phyloP scores from a whole-genome alignment of 2,888 invertebrate species.

The Ophioninae sp. region DNA sequence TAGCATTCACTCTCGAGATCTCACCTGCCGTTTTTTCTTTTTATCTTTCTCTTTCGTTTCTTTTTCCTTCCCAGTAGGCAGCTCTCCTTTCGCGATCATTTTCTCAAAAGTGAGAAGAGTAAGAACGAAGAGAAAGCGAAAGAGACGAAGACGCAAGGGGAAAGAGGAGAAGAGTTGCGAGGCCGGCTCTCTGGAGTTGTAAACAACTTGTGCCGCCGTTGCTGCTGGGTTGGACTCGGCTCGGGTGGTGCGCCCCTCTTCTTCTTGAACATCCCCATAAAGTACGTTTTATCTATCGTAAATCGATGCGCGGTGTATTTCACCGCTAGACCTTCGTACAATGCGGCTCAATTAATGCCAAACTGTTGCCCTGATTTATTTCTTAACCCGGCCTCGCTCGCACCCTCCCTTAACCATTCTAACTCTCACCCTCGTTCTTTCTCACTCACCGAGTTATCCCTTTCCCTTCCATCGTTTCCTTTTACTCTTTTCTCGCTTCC shows the following conservation, averaged over 20 bases:
- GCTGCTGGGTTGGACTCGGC: constrained; percentile 37
- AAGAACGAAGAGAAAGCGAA: background rate
- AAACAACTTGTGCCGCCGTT: constrained; percentile 72
- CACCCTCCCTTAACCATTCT: constrained; percentile 9
- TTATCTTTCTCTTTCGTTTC: constrained; percentile 14
- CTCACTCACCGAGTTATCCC: background rate
- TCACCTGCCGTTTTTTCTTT: constrained; percentile 44
- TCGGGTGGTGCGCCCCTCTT: constrained; percentile 36
- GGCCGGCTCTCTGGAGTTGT: constrained; percentile 69
- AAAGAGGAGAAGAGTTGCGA: constrained; percentile 44
- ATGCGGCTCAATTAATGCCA: constrained; percentile 81
- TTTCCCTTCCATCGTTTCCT: background rate
- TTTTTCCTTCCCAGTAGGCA: constrained; percentile 15
- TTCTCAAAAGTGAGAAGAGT: background rate
- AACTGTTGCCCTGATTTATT: constrained; percentile 79
- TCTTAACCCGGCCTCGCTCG: constrained; percentile 70
- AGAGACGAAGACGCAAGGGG: background rate
- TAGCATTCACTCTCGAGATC: constrained; percentile 49
- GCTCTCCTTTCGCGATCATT: constrained; percentile 12
- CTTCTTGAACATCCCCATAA: constrained; percentile 79
- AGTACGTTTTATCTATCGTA: constrained; percentile 80
- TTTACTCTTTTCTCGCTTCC: background rate
- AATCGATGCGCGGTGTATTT: constrained; percentile 80
- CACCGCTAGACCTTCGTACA: constrained; percentile 75
- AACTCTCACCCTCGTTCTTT: constrained; percentile 6